Evolutionary conservation across 2,797 vertebrate species (phyloP).

Genomic region (Peromyscus aztecus): DNA sequence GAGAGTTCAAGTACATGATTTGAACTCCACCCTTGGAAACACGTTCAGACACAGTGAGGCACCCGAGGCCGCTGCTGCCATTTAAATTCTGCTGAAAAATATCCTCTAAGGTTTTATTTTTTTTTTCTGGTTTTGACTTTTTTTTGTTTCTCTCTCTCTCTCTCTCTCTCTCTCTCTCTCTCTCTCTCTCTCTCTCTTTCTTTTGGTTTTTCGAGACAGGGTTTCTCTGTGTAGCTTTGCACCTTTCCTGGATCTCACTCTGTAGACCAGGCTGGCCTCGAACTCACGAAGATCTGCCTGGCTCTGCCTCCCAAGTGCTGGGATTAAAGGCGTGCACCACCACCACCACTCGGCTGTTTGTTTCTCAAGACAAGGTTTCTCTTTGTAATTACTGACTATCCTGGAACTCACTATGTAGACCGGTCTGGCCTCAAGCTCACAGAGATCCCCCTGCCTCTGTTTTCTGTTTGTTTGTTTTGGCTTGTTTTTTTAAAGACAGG

Average conservation of each 20-base stretch:
- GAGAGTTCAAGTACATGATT: slow-evolving; percentile 10
- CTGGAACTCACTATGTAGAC: not conserved
- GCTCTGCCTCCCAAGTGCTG: not conserved
- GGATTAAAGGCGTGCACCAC: not conserved
- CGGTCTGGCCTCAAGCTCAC: not conserved
- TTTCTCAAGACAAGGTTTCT: not conserved
- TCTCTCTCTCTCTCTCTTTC: no score
- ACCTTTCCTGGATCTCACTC: not conserved
- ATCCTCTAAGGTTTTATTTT: not conserved
- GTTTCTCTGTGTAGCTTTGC: not conserved
- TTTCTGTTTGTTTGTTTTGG: no score
- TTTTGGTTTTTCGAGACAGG: not conserved
- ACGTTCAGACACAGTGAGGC: not conserved
- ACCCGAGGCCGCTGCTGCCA: not conserved
- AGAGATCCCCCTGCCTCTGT: not conserved
- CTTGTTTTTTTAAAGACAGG: not conserved
- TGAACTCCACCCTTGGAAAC: not conserved
- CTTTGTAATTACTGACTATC: not conserved
- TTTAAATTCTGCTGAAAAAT: slow-evolving; percentile 2
- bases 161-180: no score
- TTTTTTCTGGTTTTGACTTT: not conserved
- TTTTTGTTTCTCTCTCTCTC: not conserved
- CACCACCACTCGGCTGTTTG: no score
- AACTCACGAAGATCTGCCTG: not conserved
- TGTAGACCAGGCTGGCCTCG: not conserved